A percentile compares a stretch with the other conserved stretches of the same genome.
Evolutionary conservation across 2,888 invertebrate species (phyloP).

Genomic region (Drosophila putrida): DNA sequence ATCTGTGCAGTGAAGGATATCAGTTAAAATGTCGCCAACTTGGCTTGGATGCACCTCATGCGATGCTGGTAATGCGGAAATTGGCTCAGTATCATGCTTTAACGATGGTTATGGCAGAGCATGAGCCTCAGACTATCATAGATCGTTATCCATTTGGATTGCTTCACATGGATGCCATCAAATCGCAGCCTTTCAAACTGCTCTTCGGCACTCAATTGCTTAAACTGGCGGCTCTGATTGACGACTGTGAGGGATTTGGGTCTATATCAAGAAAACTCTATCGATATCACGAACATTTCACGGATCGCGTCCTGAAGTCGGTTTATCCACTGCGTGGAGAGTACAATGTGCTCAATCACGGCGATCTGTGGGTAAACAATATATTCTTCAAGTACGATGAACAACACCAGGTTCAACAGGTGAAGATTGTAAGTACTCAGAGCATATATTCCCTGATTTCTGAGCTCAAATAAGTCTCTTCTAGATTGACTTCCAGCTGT

Average conservation of each 20-base stretch:
- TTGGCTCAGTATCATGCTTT: conserved; percentile 87
- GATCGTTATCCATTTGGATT: conserved; percentile 79
- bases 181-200: conserved; percentile 75
- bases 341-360: conserved; percentile 86
- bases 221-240: conserved; percentile 74
- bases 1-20: conserved; percentile 86
- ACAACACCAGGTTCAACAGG: conserved; percentile 77
- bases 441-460: not conserved
- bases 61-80: conserved; percentile 85
- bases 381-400: conserved; percentile 85
- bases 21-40: conserved; percentile 86
- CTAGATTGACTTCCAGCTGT: conserved; percentile 85
- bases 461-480: not conserved
- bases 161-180: conserved; percentile 80
- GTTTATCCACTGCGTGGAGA: conserved; percentile 78
- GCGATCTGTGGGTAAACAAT: conserved; percentile 87
- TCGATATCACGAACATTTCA: conserved; percentile 79
- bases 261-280: conserved; percentile 74
- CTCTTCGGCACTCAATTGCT: conserved; percentile 83
- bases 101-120: conserved; percentile 86
- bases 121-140: conserved; percentile 69
- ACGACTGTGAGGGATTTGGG: conserved; percentile 68
- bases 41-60: conserved; percentile 87
- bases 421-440: conserved; percentile 84
- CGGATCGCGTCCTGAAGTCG: conserved; percentile 73